Base-by-base conservation (phyloP, 2,113 vertebrate genomes). In the Anhinga anhinga region DNA sequence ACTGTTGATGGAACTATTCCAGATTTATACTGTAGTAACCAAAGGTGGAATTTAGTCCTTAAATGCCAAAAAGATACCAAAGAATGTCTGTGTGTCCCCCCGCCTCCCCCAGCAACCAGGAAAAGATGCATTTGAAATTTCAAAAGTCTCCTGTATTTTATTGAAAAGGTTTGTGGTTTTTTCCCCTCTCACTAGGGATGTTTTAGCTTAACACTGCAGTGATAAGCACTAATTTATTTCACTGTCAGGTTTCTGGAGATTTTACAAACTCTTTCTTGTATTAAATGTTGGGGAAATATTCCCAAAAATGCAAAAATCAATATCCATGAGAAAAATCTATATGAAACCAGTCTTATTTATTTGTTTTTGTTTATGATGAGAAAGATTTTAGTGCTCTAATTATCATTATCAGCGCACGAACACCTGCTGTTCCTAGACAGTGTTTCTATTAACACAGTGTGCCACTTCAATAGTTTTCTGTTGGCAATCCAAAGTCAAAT, bases 321-420 rank as follows among this genome's bases (percentile, higher is more conserved):
- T 66, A 96, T 38, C 25, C 26, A 20, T 0, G 4, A 85, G 40
- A 62, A 85, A 76, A 77, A 32, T 2, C 15, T 53, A 27, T 30
- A 65, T 8, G 18, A 53, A 90, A 66, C 14, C 53, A 58, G 22
- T n/a, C 58, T 85, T 91, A 92, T 81, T 96, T 93, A 91, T 92
- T 92, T 86, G 42, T 9, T 83, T 86, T 80, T 62, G 13, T 80
- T 93, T 93, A 87, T 70, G 81, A 94, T 65, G 62, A 87, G 86
- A 76, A 88, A 94, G 42, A 91, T 91, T 95, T 85, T 79, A 50
- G 40, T 59, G 86, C 45, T 80, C 27, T 91, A 93, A 97, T 97
- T 96, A 94, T 89, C 89, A 97, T 88, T 94, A 97, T 94, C 96
- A 88, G 94, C 6, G 10, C 93, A 95, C 74, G 86, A 91, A 90